Evolutionary conservation across 2,797 vertebrate genomes (phyloP).

Genomic region (Taenioides sp.): DNA sequence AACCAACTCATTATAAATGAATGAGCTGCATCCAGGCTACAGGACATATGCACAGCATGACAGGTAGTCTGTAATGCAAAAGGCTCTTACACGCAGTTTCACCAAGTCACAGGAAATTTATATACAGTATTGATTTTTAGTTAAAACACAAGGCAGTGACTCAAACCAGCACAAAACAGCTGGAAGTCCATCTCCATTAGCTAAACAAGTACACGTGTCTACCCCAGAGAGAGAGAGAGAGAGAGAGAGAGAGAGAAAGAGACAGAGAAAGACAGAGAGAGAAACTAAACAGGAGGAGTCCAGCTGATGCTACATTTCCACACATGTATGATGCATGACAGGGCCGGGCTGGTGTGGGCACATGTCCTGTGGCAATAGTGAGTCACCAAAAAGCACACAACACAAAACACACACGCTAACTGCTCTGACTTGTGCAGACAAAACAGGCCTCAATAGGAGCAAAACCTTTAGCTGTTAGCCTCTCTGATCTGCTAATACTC

Average conservation of each 20-base stretch:
- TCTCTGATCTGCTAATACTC: constrained; percentile 39
- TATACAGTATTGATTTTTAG: constrained; percentile 64
- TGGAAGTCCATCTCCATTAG: constrained; percentile 40
- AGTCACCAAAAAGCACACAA: constrained; percentile 56
- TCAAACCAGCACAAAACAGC: constrained; percentile 46
- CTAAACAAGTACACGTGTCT: constrained; percentile 43
- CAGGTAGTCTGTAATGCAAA: constrained; percentile 57
- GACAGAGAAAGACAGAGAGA: background rate
- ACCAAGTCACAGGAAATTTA: constrained; percentile 58
- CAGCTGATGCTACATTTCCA: constrained; percentile 27
- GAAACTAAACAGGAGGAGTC: constrained; percentile 30
- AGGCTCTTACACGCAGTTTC: constrained; percentile 49
- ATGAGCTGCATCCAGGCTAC: constrained; percentile 57
- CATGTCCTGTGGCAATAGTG: constrained; percentile 49
- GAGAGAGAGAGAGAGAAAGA: background rate
- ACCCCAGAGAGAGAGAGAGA: constrained; percentile 8
- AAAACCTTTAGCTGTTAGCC: constrained; percentile 31
- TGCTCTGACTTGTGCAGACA: constrained; percentile 29
- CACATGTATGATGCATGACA: constrained; percentile 49
- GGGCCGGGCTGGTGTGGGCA: constrained; percentile 43
- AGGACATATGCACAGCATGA: constrained; percentile 57
- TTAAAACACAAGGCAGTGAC: constrained; percentile 48
- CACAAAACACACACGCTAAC: constrained; percentile 32
- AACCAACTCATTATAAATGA: constrained; percentile 72
- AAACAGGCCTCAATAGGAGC: constrained; percentile 28